These are phyloP conservation scores for Gasterosteus aculeatus DNA, from an alignment of 2,113 vertebrate genomes.

Conservation along the genomic window DNA sequence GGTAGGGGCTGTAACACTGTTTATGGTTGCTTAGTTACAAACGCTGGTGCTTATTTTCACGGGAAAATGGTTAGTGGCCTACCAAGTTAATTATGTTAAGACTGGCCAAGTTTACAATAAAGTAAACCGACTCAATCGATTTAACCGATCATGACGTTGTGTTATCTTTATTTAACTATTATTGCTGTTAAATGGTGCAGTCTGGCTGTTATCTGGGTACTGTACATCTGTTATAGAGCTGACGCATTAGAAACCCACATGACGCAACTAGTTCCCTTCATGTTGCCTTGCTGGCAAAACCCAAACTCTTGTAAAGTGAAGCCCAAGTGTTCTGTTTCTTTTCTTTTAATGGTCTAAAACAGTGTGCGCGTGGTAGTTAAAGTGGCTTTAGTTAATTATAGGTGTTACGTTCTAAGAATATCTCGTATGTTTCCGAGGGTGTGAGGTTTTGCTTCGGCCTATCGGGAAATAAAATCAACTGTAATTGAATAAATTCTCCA, in stretches of 20 bases:
- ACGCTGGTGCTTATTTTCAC: not conserved
- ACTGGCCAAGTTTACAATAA: not conserved
- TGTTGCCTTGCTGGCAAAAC: constrained; percentile 54
- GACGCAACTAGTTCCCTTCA: constrained; percentile 44
- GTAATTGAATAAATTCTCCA: constrained; percentile 43
- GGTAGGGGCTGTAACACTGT: not conserved
- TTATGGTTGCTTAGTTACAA: constrained; percentile 11
- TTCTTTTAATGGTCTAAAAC: constrained; percentile 58
- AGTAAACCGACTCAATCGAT: not conserved
- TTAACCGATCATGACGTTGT: constrained; percentile 2
- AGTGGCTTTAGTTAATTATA: constrained; percentile 65
- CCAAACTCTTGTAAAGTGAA: constrained; percentile 45
- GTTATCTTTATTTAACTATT: constrained; percentile 13
- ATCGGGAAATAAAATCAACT: constrained; percentile 32
- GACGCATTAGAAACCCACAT: constrained; percentile 40
- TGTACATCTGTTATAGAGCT: constrained; percentile 22
- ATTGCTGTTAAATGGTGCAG: constrained; percentile 4
- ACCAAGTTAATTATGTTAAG: not conserved
- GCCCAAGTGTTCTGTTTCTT: constrained; percentile 47
- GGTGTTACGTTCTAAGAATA: constrained; percentile 36
- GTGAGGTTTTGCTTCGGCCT: constrained; percentile 21
- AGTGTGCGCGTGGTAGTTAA: constrained; percentile 31
- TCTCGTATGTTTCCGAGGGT: constrained; percentile 35
- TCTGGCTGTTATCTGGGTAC: not conserved
- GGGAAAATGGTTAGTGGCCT: not conserved